phyloP scores from a whole-genome alignment of 2,888 invertebrate genomes.

The Calliphora vomitoria region DNA sequence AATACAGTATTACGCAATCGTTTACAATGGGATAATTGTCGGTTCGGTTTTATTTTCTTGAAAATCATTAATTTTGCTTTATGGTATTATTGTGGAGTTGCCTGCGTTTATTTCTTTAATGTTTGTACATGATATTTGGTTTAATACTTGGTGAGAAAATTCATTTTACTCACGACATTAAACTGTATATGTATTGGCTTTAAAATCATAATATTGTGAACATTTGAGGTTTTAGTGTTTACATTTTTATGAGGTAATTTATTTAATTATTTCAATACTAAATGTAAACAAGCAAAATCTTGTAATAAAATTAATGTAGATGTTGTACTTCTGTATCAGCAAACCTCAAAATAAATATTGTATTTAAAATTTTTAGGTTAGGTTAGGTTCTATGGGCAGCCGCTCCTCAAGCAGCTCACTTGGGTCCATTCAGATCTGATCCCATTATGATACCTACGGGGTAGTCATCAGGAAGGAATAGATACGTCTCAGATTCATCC shows the following conservation, averaged over 20 bases:
- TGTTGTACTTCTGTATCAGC: background rate
- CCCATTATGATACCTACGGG: too few species aligned
- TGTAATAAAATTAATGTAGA: background rate
- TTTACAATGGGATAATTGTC: too few species aligned
- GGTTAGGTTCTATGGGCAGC: too few species aligned
- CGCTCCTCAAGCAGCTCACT: too few species aligned
- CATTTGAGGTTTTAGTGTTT: slow-evolving; percentile 2
- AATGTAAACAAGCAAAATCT: background rate
- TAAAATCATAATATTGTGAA: background rate
- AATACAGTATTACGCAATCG: too few species aligned
- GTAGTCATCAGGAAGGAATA: too few species aligned
- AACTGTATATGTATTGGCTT: slow-evolving; percentile 15
- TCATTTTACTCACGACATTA: background rate
- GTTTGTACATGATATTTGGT: background rate
- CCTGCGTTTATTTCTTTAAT: background rate
- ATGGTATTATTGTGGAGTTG: background rate
- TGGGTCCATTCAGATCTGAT: too few species aligned
- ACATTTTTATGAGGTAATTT: background rate
- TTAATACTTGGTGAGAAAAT: slow-evolving; percentile 8
- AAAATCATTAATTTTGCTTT: background rate
- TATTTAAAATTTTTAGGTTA: too few species aligned
- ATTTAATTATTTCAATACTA: background rate
- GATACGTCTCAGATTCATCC: too few species aligned
- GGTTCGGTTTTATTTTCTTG: too few species aligned
- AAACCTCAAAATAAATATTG: too few species aligned